Percentiles rank a stretch among this genome's conserved stretches.
phyloP scores from a whole-genome alignment of 2,797 vertebrate species.

The Loriculus beryllinus region DNA sequence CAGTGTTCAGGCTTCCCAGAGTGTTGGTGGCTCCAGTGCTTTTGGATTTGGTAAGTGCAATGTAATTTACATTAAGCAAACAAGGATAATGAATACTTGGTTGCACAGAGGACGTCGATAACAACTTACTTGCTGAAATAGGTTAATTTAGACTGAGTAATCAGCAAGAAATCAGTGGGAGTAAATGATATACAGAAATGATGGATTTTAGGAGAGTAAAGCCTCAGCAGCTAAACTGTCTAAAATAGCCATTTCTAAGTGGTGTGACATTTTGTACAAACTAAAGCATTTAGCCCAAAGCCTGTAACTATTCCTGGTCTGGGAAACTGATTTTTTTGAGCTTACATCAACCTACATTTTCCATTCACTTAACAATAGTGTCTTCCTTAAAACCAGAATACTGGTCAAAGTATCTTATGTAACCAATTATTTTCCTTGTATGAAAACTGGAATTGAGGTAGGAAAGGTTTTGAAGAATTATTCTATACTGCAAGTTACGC shows the following conservation, averaged over 20 bases:
- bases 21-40: constrained; percentile 85
- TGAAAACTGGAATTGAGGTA: background rate
- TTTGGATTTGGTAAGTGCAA: constrained; percentile 94
- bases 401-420: background rate
- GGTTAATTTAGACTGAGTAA: background rate
- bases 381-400: background rate
- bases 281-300: background rate
- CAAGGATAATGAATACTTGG: background rate
- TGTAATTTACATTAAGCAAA: background rate
- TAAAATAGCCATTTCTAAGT: background rate
- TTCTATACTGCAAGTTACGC: background rate
- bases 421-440: background rate
- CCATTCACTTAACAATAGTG: background rate
- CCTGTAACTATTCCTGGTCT: background rate
- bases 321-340: background rate
- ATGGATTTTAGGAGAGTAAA: background rate
- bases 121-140: background rate
- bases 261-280: background rate
- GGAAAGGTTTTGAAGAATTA: background rate
- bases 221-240: background rate
- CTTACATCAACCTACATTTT: background rate
- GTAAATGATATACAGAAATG: background rate
- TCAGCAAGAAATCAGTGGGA: background rate
- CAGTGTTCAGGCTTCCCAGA: constrained; percentile 90
- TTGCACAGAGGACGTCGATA: background rate